These are phyloP conservation scores for Latrodectus geometricus DNA, from an alignment of 1,140 invertebrate species.

Conservation along the genomic window DNA sequence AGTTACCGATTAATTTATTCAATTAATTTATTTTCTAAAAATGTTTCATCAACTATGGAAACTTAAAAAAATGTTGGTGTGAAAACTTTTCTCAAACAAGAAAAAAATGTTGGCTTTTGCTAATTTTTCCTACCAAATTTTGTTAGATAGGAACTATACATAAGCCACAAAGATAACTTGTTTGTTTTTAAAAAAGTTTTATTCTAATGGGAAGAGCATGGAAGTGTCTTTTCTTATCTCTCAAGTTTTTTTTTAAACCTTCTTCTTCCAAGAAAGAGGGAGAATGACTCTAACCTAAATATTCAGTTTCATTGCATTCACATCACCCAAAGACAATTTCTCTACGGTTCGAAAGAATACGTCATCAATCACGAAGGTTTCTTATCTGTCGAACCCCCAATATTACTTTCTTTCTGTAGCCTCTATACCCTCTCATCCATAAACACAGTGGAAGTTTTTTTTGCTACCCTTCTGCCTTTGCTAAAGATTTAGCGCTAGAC, in stretches of 20 bases:
- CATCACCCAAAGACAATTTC: slow-evolving; percentile 41
- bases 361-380: slow-evolving; percentile 31
- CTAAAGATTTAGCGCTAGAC: not conserved
- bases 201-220: too few species aligned
- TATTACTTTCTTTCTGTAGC: slow-evolving; percentile 46
- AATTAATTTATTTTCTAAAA: too few species aligned
- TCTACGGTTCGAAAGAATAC: slow-evolving; percentile 23
- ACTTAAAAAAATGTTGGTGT: too few species aligned
- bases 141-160: too few species aligned
- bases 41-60: too few species aligned
- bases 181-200: too few species aligned
- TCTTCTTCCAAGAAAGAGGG: not conserved
- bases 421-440: slow-evolving; percentile 33
- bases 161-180: too few species aligned
- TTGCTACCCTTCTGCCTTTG: not conserved
- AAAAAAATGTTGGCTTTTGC: too few species aligned
- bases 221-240: not conserved
- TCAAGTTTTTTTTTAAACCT: not conserved
- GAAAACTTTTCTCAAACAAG: too few species aligned
- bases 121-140: too few species aligned
- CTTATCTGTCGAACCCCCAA: slow-evolving; percentile 49
- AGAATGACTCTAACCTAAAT: slow-evolving; percentile 20
- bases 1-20: too few species aligned
- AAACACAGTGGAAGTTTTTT: not conserved
- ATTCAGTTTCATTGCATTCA: slow-evolving; percentile 13